Percentiles rank a stretch among this genome's conserved stretches.
phyloP scores from a whole-genome alignment of 2,797 vertebrate genomes.

The Eurystomus glaucurus region DNA sequence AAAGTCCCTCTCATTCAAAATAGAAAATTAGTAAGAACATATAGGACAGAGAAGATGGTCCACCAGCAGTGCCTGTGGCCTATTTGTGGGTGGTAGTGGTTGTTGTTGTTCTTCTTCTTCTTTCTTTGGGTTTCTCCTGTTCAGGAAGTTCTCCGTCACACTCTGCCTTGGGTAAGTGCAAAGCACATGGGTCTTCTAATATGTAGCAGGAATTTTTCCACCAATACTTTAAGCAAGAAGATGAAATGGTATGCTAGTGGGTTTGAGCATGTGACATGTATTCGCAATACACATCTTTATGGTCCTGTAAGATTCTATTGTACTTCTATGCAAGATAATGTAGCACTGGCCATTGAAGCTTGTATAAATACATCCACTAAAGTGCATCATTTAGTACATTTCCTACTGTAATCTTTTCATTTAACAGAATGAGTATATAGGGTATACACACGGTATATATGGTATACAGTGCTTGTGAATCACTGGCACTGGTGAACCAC shows the following conservation, averaged over 20 bases:
- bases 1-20: not conserved
- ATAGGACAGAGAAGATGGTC: not conserved
- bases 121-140: not conserved
- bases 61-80: not conserved
- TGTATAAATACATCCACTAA: not conserved
- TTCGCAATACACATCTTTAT: not conserved
- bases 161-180: not conserved
- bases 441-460: not conserved
- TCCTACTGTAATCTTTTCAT: not conserved
- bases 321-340: not conserved
- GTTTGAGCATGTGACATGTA: not conserved
- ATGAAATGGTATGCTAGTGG: not conserved
- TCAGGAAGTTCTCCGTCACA: not conserved
- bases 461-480: not conserved
- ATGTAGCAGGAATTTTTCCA: not conserved
- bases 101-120: not conserved
- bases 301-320: not conserved
- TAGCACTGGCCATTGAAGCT: not conserved
- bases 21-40: not conserved
- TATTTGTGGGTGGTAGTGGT: not conserved
- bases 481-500: not conserved
- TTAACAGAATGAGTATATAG: not conserved
- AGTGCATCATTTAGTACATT: not conserved
- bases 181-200: not conserved
- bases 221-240: not conserved